phyloP scores from a whole-genome alignment of 2,113 vertebrate genomes.

The Tenrec ecaudatus region DNA sequence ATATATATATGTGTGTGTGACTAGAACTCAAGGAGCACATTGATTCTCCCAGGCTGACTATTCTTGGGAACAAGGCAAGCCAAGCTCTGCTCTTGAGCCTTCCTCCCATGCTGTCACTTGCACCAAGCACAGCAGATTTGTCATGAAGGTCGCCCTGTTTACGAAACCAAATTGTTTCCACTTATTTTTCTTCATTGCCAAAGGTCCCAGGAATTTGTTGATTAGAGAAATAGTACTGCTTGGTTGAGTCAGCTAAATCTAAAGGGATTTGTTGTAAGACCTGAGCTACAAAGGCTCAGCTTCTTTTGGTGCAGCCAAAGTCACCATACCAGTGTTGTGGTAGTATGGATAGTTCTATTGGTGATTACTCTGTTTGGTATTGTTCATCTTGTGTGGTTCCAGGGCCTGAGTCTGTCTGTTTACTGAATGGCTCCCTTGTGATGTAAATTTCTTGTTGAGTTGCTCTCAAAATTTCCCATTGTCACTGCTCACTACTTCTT shows the following conservation, averaged over 20 bases:
- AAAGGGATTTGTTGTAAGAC: neutral
- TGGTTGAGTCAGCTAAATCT: neutral
- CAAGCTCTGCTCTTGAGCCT: neutral
- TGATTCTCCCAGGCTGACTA: neutral
- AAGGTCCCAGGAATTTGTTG: constrained; percentile 57
- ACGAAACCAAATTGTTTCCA: constrained; percentile 59
- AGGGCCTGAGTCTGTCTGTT: neutral
- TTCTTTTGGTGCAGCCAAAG: neutral
- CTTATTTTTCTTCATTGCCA: constrained; percentile 44
- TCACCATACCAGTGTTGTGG: neutral
- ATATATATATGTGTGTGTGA: no score
- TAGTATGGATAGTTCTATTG: neutral
- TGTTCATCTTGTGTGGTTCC: neutral
- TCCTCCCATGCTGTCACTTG: neutral
- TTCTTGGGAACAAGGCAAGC: neutral
- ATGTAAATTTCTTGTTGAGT: constrained; percentile 42
- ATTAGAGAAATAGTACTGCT: constrained; percentile 12
- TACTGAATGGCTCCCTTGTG: constrained; percentile 47
- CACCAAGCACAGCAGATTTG: neutral
- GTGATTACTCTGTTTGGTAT: neutral
- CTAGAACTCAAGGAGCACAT: fast-evolving
- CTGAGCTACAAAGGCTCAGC: neutral
- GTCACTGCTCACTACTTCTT: neutral
- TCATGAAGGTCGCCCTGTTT: constrained; percentile 67
- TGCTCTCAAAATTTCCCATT: neutral